Evolutionary conservation across 2,888 invertebrate species (phyloP).

Genomic region (Antheraea assamensis): DNA sequence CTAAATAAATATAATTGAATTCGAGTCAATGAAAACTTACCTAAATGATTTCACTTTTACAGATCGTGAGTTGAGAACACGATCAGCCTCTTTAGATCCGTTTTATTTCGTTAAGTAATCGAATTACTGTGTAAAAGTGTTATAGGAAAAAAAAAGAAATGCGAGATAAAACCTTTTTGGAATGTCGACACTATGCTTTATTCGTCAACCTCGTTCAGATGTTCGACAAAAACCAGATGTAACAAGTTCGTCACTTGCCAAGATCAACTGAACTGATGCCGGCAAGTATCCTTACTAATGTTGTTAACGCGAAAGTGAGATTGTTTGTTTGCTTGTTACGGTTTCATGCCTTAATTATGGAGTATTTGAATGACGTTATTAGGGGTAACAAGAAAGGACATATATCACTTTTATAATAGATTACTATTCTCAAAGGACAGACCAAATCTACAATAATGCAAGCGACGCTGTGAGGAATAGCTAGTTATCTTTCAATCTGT

Average conservation of each 20-base stretch:
- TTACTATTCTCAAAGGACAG: too few relatives aligned
- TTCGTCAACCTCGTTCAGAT: neutral
- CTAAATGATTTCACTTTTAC: conserved; percentile 15
- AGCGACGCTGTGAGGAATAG: too few relatives aligned
- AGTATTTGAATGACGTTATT: too few relatives aligned
- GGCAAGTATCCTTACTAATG: too few relatives aligned
- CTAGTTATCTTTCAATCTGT: too few relatives aligned
- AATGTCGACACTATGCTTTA: neutral
- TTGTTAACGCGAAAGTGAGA: too few relatives aligned
- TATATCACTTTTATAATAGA: too few relatives aligned
- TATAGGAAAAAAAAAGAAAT: conserved; percentile 2
- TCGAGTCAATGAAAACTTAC: conserved; percentile 6
- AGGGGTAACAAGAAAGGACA: too few relatives aligned
- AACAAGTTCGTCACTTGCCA: neutral
- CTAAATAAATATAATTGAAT: neutral
- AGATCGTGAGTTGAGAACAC: conserved; percentile 10
- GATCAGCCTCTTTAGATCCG: neutral
- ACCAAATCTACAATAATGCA: too few relatives aligned
- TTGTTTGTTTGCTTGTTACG: too few relatives aligned
- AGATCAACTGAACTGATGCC: neutral
- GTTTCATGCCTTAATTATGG: too few relatives aligned
- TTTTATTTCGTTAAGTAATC: conserved; percentile 13
- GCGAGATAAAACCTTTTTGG: neutral
- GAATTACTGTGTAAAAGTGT: conserved; percentile 9
- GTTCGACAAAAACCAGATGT: neutral